Evolutionary conservation across 2,113 vertebrate species (phyloP).

Genomic region (Carassius gibelio): DNA sequence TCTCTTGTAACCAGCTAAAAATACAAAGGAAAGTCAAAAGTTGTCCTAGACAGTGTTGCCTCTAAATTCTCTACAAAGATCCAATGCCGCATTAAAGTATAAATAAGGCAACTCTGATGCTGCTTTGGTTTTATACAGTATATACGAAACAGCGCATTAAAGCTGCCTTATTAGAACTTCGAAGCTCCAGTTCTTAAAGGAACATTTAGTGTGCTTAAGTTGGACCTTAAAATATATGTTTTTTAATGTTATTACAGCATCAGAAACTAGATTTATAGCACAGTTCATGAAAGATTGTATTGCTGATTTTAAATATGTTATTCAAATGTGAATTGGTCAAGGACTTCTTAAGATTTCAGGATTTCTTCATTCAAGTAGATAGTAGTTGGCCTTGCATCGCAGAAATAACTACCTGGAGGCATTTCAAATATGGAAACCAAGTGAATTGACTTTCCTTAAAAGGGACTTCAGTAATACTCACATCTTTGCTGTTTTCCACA

Average conservation of each 20-base stretch:
- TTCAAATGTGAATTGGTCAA: no score
- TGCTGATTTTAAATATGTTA: no score
- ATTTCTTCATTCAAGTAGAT: background rate
- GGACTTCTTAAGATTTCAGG: no score
- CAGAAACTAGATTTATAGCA: no score
- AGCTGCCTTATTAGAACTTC: background rate
- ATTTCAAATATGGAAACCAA: background rate
- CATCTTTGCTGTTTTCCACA: conserved; percentile 94
- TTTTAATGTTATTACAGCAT: no score
- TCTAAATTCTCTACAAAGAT: background rate
- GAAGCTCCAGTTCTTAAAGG: no score
- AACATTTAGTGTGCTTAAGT: background rate
- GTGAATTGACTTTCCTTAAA: background rate
- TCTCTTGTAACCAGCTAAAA: background rate
- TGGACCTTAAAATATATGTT: no score
- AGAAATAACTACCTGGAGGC: background rate
- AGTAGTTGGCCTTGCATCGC: background rate
- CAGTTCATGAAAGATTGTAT: background rate
- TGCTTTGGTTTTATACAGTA: background rate
- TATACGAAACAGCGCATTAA: no score
- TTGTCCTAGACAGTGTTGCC: background rate
- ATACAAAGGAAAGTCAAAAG: background rate
- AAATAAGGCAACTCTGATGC: background rate
- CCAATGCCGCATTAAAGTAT: background rate
- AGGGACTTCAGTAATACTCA: conserved; percentile 67